Evolutionary conservation across 2,797 vertebrate species (phyloP).

Genomic region (Valencia hispanica): DNA sequence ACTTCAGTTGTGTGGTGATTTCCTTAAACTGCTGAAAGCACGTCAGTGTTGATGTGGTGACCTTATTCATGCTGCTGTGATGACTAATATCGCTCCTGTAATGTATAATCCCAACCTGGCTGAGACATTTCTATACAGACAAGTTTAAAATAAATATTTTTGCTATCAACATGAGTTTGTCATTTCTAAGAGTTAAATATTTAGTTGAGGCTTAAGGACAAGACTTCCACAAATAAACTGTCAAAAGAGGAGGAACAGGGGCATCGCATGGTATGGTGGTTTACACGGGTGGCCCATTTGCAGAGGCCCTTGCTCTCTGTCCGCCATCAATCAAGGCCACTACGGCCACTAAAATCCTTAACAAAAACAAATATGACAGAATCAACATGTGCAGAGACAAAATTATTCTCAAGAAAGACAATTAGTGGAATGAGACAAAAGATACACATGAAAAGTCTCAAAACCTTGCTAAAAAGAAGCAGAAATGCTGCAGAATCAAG

Average conservation of each 20-base stretch:
- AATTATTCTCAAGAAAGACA: not conserved
- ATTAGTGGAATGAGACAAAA: not conserved
- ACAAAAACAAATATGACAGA: too few relatives aligned
- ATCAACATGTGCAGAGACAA: not conserved
- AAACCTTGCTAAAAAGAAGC: not conserved
- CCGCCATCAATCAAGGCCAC: too few relatives aligned
- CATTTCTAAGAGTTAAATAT: not conserved
- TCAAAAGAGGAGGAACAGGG: too few relatives aligned
- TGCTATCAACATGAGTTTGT: conserved; percentile 50
- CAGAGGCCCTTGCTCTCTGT: too few relatives aligned
- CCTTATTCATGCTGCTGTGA: conserved; percentile 70
- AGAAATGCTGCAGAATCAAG: not conserved
- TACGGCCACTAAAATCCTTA: too few relatives aligned
- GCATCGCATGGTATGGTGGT: too few relatives aligned
- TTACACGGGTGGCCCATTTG: too few relatives aligned
- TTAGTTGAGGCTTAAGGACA: not conserved
- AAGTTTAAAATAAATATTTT: conserved; percentile 97
- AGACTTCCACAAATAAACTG: not conserved
- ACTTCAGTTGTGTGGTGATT: not conserved
- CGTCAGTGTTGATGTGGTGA: conserved; percentile 48
- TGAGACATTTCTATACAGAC: conserved; percentile 89
- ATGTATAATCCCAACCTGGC: conserved; percentile 86
- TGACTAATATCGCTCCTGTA: conserved; percentile 83
- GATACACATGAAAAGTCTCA: too few relatives aligned
- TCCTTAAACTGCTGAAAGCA: conserved; percentile 52